These are phyloP conservation scores for Zaprionus taronus DNA, from an alignment of 1,140 invertebrate genomes.

Conservation along the genomic window DNA sequence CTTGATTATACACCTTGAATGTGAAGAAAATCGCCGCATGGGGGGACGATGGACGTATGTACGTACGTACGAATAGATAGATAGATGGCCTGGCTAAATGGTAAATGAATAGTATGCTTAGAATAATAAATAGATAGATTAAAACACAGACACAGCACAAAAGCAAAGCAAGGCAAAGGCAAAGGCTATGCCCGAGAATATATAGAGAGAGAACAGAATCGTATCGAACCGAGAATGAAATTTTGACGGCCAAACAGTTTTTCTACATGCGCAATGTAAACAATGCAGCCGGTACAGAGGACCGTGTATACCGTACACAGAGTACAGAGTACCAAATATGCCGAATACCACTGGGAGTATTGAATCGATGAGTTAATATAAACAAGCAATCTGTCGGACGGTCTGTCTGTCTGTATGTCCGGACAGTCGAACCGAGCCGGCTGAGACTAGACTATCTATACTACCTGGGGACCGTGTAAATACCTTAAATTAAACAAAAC, in stretches of 20 bases:
- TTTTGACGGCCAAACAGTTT: slow-evolving; percentile 17
- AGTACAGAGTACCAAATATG: slow-evolving; percentile 33
- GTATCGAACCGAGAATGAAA: not conserved
- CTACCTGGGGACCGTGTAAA: slow-evolving; percentile 47
- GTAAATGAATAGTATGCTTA: slow-evolving; percentile 76
- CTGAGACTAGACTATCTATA: slow-evolving; percentile 18
- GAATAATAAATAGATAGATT: slow-evolving; percentile 74
- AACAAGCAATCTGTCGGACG: slow-evolving; percentile 41
- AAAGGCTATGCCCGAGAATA: slow-evolving; percentile 22
- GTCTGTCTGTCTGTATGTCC: not conserved
- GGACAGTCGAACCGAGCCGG: slow-evolving; percentile 6
- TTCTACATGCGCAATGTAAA: slow-evolving; percentile 57
- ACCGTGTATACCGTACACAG: slow-evolving; percentile 15
- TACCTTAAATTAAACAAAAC: slow-evolving; percentile 23
- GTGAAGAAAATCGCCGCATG: slow-evolving; percentile 63
- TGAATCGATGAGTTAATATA: slow-evolving; percentile 72
- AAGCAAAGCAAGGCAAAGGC: slow-evolving; percentile 25
- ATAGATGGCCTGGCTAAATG: slow-evolving; percentile 41
- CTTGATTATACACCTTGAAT: slow-evolving; percentile 73
- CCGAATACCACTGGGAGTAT: slow-evolving; percentile 27
- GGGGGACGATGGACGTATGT: slow-evolving; percentile 26
- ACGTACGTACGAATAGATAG: slow-evolving; percentile 38
- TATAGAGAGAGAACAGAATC: not conserved
- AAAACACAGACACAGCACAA: slow-evolving; percentile 12
- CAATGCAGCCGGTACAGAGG: slow-evolving; percentile 53